Percentiles rank a stretch among this genome's conserved stretches.
Evolutionary conservation across 2,797 vertebrate species (phyloP).

Genomic region (Liasis olivaceus): DNA sequence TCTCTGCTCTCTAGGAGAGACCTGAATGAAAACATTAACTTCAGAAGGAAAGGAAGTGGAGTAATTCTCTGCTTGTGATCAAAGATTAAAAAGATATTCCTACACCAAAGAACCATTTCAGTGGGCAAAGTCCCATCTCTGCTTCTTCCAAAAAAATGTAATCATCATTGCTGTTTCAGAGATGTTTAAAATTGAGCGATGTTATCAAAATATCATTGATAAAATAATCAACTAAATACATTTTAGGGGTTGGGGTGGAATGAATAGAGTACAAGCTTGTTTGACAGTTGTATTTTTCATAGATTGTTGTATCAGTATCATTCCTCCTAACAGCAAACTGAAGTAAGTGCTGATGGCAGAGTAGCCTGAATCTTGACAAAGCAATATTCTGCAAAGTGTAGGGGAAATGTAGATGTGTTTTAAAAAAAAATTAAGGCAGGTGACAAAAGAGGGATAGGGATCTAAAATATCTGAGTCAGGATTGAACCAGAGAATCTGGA

Average conservation of each 20-base stretch:
- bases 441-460: background rate
- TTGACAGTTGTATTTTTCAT: background rate
- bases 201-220: background rate
- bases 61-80: constrained; percentile 1
- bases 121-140: background rate
- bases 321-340: background rate
- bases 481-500: background rate
- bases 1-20: background rate
- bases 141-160: background rate
- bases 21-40: constrained; percentile 5
- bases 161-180: constrained; percentile 14
- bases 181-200: background rate
- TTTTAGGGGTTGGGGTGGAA: background rate
- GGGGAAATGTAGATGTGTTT: background rate
- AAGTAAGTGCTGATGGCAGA: background rate
- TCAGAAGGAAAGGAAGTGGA: constrained; percentile 9
- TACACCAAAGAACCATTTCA: background rate
- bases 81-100: constrained; percentile 26
- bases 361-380: background rate
- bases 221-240: background rate
- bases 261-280: background rate
- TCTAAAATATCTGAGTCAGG: background rate
- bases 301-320: background rate
- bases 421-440: background rate
- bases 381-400: background rate